Percentiles rank a stretch among this genome's conserved stretches.
These are phyloP conservation scores for Pheucticus melanocephalus DNA, from an alignment of 2,113 vertebrate species.

Conservation along the genomic window DNA sequence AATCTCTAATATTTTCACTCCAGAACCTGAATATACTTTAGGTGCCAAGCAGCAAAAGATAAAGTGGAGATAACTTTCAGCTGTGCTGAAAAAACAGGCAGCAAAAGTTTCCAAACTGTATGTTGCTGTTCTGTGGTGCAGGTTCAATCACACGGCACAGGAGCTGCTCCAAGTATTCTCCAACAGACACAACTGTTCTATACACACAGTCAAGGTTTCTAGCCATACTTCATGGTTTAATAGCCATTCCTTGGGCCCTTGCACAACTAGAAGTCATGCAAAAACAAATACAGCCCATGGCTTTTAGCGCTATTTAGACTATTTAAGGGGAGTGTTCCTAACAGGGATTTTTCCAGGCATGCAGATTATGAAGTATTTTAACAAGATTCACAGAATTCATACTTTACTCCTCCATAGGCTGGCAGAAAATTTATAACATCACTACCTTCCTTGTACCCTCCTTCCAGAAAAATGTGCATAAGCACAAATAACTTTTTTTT, in stretches of 20 bases:
- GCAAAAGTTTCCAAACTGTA: not conserved
- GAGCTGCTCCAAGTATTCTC: not conserved
- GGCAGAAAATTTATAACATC: not conserved
- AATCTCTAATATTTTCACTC: not conserved
- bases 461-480: not conserved
- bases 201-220: not conserved
- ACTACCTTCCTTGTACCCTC: not conserved
- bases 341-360: not conserved
- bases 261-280: not conserved
- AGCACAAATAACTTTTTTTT: not conserved
- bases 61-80: not conserved
- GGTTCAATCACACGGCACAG: fast-evolving
- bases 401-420: not conserved
- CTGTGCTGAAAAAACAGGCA: not conserved
- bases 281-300: not conserved
- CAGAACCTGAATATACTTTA: not conserved
- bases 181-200: not conserved
- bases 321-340: not conserved
- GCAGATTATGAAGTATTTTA: not conserved
- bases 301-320: not conserved
- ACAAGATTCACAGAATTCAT: not conserved
- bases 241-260: not conserved
- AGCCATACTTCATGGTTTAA: not conserved
- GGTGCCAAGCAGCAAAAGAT: not conserved
- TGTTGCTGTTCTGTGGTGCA: not conserved